These are phyloP conservation scores for Ornithorhynchus anatinus DNA, from an alignment of 2,113 vertebrate genomes.

Conservation along the genomic window DNA sequence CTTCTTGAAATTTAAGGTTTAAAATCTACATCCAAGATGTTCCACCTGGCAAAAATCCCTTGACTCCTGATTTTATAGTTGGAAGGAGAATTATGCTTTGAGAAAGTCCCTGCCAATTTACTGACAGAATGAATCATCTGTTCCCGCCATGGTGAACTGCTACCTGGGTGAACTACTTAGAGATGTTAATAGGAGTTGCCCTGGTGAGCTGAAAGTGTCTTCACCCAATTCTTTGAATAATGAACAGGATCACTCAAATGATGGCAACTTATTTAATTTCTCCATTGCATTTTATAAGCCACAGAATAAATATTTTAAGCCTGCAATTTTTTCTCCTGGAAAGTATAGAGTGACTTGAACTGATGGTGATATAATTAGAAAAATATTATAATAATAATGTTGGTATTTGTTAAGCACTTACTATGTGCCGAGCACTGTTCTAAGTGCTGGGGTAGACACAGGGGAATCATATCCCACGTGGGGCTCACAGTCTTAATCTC, in stretches of 20 bases:
- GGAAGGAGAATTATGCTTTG: neutral
- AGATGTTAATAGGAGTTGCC: neutral
- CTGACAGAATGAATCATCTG: neutral
- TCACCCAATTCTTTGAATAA: neutral
- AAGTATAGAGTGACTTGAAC: neutral
- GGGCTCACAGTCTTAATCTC: no score
- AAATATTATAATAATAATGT: neutral
- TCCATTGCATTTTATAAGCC: neutral
- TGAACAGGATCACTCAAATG: neutral
- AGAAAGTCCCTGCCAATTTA: neutral
- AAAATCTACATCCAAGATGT: neutral
- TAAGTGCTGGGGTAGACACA: neutral
- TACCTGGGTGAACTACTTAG: neutral
- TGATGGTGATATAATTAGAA: neutral
- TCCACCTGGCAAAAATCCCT: neutral
- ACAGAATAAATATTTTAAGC: neutral
- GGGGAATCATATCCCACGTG: no score
- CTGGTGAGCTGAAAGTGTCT: neutral
- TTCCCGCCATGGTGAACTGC: neutral
- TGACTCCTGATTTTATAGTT: neutral
- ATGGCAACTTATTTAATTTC: neutral
- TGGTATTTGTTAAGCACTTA: neutral
- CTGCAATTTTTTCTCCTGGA: neutral
- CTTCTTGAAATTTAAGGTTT: neutral
- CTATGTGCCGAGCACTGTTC: neutral